A percentile compares a stretch with the other conserved stretches of the same genome.
Evolutionary conservation across 53 echinoderm and acorn worm genomes (phyloP).

Genomic region (Paracentrotus lividus): DNA sequence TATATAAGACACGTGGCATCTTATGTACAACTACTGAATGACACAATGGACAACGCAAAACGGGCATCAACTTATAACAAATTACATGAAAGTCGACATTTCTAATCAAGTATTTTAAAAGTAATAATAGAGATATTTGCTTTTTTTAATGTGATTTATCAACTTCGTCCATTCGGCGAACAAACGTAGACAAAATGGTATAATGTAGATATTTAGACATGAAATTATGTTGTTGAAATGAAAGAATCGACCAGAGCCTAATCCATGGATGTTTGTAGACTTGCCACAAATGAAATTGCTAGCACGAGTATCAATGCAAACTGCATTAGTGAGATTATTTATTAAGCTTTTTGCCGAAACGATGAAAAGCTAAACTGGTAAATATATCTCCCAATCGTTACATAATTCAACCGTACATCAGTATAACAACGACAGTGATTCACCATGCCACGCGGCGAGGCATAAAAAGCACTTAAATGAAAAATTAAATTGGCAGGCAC

Average conservation of each 20-base stretch:
- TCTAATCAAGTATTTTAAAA: background rate
- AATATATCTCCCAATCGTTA: slow-evolving; percentile 8
- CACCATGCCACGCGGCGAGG: background rate
- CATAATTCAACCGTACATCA: background rate
- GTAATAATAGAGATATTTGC: background rate
- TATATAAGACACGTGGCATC: slow-evolving; percentile 45
- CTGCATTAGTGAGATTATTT: slow-evolving; percentile 13
- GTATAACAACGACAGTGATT: background rate
- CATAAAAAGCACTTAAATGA: background rate
- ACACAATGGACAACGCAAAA: background rate
- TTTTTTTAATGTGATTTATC: background rate
- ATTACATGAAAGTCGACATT: background rate
- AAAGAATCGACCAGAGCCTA: background rate
- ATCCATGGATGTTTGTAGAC: background rate
- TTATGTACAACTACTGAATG: background rate
- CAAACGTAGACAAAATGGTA: background rate
- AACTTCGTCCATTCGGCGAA: background rate
- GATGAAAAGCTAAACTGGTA: background rate
- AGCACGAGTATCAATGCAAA: background rate
- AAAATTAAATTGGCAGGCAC: slow-evolving; percentile 16
- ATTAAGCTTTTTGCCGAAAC: background rate
- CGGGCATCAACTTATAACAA: background rate
- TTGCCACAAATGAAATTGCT: background rate
- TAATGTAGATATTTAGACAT: background rate
- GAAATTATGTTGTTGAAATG: background rate